Evolutionary conservation across 2,888 invertebrate genomes (phyloP).

Genomic region (Entomobrya proxima): DNA sequence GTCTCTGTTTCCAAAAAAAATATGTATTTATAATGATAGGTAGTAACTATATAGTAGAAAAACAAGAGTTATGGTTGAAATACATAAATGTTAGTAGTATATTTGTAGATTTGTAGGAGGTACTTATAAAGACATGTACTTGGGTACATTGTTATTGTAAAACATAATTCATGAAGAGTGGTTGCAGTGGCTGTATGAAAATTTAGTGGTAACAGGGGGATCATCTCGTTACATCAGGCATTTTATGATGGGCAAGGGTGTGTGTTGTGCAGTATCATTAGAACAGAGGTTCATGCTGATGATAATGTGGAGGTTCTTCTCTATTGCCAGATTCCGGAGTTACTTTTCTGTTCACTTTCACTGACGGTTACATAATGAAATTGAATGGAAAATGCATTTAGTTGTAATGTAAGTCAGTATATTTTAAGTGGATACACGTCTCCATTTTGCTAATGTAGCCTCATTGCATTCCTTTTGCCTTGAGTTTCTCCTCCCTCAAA

Average conservation of each 20-base stretch:
- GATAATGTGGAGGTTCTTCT: not conserved
- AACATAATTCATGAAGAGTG: constrained; percentile 39
- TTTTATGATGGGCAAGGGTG: constrained; percentile 26
- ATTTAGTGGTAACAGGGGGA: constrained; percentile 43
- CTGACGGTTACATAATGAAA: constrained; percentile 42
- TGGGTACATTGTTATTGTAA: not conserved
- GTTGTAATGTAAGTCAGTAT: not conserved
- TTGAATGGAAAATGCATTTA: constrained; percentile 3
- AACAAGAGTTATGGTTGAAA: no score
- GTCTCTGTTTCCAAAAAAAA: not conserved
- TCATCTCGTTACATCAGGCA: constrained; percentile 22
- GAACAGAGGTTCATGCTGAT: constrained; percentile 17
- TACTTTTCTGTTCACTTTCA: no score
- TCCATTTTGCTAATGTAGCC: not conserved
- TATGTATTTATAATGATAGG: no score
- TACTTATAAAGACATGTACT: not conserved
- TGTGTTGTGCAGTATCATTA: constrained; percentile 27
- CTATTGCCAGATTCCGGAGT: not conserved
- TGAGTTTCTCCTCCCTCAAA: not conserved
- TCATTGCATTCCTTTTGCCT: not conserved
- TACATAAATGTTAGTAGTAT: no score
- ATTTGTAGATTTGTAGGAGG: not conserved
- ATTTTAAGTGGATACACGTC: not conserved
- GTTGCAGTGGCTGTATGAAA: constrained; percentile 7
- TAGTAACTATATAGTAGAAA: no score